Evolutionary conservation across 2,113 vertebrate species (phyloP).

Genomic region (Apodemus sylvaticus): DNA sequence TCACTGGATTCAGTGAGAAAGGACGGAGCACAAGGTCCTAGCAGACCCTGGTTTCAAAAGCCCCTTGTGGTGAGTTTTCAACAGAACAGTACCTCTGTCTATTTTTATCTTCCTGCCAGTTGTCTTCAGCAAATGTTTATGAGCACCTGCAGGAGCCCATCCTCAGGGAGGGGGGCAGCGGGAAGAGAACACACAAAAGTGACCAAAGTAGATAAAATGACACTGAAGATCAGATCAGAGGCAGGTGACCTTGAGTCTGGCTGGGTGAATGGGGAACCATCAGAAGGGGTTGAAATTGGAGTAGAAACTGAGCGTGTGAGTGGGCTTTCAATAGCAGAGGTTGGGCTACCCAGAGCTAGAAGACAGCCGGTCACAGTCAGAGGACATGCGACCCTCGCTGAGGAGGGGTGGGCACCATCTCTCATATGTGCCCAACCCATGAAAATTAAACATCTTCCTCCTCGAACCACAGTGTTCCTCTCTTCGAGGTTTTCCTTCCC

Average conservation of each 20-base stretch:
- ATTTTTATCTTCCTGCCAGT: conserved; percentile 36
- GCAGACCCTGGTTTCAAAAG: conserved; percentile 9
- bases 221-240: neutral
- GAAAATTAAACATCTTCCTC: neutral
- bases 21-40: neutral
- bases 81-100: neutral
- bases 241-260: neutral
- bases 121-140: conserved; percentile 35
- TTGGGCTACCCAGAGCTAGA: accelerated
- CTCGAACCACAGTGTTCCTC: neutral
- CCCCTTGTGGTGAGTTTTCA: conserved; percentile 46
- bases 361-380: neutral
- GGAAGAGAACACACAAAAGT: too few relatives aligned
- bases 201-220: neutral
- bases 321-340: neutral
- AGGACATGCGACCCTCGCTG: accelerated
- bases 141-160: neutral
- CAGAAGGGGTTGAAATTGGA: neutral
- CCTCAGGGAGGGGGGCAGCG: neutral
- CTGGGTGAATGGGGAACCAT: neutral
- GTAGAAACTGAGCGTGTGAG: neutral
- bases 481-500: neutral
- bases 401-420: neutral
- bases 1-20: neutral
- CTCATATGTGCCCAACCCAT: neutral